Evolutionary conservation across 2,888 invertebrate genomes (phyloP), one percentile per base, ranked within the genome.

Genomic region (Teinopalpus imperialis): DNA sequence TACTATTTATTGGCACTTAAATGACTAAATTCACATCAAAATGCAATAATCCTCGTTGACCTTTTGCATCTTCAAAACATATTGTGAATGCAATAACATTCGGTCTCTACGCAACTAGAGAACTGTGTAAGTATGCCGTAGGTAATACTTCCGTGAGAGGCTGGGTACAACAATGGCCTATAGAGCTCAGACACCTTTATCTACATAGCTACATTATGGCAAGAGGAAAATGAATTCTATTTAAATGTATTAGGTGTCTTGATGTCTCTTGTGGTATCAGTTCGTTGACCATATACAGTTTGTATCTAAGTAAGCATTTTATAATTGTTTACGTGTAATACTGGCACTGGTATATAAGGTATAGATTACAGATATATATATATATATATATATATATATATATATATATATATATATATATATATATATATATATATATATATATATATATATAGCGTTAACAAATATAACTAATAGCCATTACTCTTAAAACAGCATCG

Each of bases 141-240:
- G 51, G 59, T 27, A 35, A 27, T 26, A 54, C 82, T 85, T 85
- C 83, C 83, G 83, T 85, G 83, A 76, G 83, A 85, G 65, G 51
- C 43, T 51, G 50, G 53, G n/a, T 8, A 7, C 29, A 66, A 80
- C 76, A 81, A 81, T 73, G 62, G 51, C 47, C 52, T 56, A 65
- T 66, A 62, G 56, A 58, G 61, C 46, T 35, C 46, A 35, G 30
- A 29, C 30, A 46, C 30, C 16, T 35, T 41, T 45, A 45, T 45
- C 45, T 40, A n/a, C 10, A 23, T 13, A 35, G 16, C 16, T 3
- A 35, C 18, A 12, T 16, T 4, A 29, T 12, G 10, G 24, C 18
- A 18, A 37, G 14, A 31, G 24, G 27, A 45, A 40, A 45, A 40
- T 40, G 32, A 39, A 45, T 40, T 40, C 39, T 45, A 34, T 45